These are phyloP conservation scores for Nannobrachium achirus DNA, from an alignment of 2,113 vertebrate genomes.

Conservation along the genomic window DNA sequence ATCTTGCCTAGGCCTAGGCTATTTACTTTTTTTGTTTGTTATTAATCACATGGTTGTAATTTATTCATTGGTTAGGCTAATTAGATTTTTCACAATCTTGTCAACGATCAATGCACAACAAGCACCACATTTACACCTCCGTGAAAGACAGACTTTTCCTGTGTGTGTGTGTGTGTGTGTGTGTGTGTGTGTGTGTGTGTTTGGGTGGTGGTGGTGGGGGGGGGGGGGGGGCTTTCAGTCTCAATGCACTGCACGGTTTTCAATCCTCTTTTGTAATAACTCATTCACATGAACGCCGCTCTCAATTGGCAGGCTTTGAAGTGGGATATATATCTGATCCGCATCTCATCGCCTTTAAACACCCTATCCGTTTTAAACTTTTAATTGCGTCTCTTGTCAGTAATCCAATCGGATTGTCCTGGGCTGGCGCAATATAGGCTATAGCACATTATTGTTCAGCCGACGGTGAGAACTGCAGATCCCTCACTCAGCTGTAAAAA, in stretches of 20 bases:
- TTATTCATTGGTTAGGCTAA: conserved; percentile 28
- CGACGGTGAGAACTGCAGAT: conserved; percentile 48
- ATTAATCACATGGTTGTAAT: background rate
- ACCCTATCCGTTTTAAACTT: conserved; percentile 68
- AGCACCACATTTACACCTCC: conserved; percentile 35
- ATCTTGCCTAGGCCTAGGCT: too few species aligned
- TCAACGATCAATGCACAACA: conserved; percentile 30
- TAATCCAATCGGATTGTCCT: conserved; percentile 70
- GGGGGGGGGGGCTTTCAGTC: conserved; percentile 33
- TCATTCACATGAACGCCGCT: conserved; percentile 66
- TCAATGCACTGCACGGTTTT: conserved; percentile 59
- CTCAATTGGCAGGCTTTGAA: conserved; percentile 67
- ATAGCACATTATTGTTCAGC: conserved; percentile 64
- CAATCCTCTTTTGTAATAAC: conserved; percentile 58
- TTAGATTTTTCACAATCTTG: conserved; percentile 38
- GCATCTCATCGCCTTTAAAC: conserved; percentile 63
- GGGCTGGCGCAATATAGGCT: too few species aligned
- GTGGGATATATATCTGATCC: conserved; percentile 64
- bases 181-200: background rate
- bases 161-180: background rate
- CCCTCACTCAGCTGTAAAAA: conserved; percentile 59
- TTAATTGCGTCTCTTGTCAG: conserved; percentile 73
- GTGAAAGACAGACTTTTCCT: conserved; percentile 34
- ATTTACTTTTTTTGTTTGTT: too few species aligned
- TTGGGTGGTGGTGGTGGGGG: background rate